Percentiles rank a stretch among this genome's conserved stretches.
These are phyloP conservation scores for Macropus fuliginosus DNA, from an alignment of 2,797 vertebrate species.

Conservation along the genomic window DNA sequence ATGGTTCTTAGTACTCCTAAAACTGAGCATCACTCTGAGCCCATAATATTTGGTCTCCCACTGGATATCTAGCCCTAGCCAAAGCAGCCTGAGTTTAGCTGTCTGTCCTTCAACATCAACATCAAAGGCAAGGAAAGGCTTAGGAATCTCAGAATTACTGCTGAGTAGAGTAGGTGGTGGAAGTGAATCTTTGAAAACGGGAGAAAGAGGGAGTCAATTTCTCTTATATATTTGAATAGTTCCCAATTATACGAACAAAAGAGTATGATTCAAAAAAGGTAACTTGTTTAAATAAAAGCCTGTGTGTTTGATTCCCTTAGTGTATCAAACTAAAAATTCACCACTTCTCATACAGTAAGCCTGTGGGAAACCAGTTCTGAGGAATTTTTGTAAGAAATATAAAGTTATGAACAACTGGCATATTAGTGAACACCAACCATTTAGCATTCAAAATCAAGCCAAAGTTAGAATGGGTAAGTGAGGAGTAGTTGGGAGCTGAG, in stretches of 20 bases:
- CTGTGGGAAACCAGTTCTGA: background rate
- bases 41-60: background rate
- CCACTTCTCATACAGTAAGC: background rate
- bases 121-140: background rate
- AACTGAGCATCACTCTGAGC: background rate
- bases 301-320: background rate
- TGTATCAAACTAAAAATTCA: background rate
- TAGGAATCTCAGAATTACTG: background rate
- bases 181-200: background rate
- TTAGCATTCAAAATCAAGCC: conserved; percentile 62
- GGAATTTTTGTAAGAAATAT: conserved; percentile 34
- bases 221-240: background rate
- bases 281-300: too few relatives aligned
- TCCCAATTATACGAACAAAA: background rate
- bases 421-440: conserved; percentile 63
- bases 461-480: conserved; percentile 36
- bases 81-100: background rate
- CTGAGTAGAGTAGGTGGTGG: too few relatives aligned
- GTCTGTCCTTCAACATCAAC: too few relatives aligned
- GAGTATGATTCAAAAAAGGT: background rate
- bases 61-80: background rate
- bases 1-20: background rate
- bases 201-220: background rate
- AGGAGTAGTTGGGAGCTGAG: background rate
- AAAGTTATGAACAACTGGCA: conserved; percentile 20